A percentile compares a stretch with the other conserved stretches of the same genome.
Evolutionary conservation across 1,140 invertebrate species (phyloP).

Genomic region (Scaptomyza pallida): DNA sequence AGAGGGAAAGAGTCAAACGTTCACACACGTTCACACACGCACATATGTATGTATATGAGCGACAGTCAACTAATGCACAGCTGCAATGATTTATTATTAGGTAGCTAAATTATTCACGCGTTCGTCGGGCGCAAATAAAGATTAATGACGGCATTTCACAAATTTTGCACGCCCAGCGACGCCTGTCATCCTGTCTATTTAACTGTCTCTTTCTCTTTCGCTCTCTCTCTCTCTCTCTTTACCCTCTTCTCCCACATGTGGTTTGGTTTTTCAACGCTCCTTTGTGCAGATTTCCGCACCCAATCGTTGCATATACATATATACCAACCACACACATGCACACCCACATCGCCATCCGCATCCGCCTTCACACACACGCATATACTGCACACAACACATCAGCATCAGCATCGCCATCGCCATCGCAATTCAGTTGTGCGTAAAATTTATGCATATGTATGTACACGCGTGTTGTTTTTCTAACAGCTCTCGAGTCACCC

Average conservation of each 20-base stretch:
- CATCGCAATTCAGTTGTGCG: constrained; percentile 72
- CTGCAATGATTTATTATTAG: constrained; percentile 82
- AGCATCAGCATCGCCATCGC: constrained; percentile 12
- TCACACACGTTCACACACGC: constrained; percentile 13
- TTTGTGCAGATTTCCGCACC: constrained; percentile 77
- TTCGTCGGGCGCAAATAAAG: constrained; percentile 73
- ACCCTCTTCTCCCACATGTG: neutral
- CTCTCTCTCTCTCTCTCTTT: neutral
- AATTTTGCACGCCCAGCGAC: constrained; percentile 72
- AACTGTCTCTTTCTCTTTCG: constrained; percentile 57
- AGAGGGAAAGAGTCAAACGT: neutral
- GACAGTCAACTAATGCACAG: constrained; percentile 72
- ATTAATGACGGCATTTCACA: constrained; percentile 76
- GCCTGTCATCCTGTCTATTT: constrained; percentile 75
- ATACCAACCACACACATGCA: constrained; percentile 38
- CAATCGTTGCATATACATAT: constrained; percentile 49
- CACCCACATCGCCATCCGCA: constrained; percentile 20
- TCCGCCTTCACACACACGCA: constrained; percentile 8
- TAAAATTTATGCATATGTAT: constrained; percentile 71
- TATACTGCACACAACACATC: neutral
- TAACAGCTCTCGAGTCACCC: constrained; percentile 14
- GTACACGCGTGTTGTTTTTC: constrained; percentile 46
- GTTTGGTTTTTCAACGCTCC: constrained; percentile 43
- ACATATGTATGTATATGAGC: constrained; percentile 29
- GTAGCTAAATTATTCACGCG: constrained; percentile 80